A percentile compares a stretch with the other conserved stretches of the same genome.
phyloP scores from a whole-genome alignment of 2,797 vertebrate species.

The Amblyraja radiata region DNA sequence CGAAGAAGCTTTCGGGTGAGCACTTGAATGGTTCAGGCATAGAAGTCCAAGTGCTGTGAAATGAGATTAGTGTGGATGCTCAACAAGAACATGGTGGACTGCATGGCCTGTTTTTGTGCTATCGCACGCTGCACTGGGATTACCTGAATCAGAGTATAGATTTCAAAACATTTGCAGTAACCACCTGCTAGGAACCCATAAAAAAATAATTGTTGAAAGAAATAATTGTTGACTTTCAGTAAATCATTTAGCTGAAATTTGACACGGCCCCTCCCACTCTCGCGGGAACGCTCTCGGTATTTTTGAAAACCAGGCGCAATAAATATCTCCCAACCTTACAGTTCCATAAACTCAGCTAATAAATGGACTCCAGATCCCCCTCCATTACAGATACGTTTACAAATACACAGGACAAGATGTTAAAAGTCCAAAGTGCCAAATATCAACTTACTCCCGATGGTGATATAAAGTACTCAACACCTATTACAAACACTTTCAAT shows the following conservation, averaged over 20 bases:
- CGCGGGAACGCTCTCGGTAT: not conserved
- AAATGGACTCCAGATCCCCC: not conserved
- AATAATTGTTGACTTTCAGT: not conserved
- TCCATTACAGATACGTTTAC: not conserved
- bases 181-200: not conserved
- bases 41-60: no score
- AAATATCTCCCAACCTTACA: not conserved
- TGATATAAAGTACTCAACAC: slow-evolving; percentile 11
- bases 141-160: not conserved
- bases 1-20: no score
- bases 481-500: slow-evolving; percentile 27
- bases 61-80: no score
- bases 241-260: not conserved
- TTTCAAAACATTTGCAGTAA: no score
- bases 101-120: no score
- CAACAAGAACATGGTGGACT: no score
- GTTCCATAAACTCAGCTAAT: not conserved
- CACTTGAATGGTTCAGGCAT: no score
- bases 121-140: not conserved
- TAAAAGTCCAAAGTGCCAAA: no score
- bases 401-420: no score
- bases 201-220: not conserved
- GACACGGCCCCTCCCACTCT: not conserved
- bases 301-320: not conserved
- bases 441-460: no score